Base-by-base conservation (phyloP, 2,797 vertebrate genomes). In the Chelidonichthys spinosus region DNA sequence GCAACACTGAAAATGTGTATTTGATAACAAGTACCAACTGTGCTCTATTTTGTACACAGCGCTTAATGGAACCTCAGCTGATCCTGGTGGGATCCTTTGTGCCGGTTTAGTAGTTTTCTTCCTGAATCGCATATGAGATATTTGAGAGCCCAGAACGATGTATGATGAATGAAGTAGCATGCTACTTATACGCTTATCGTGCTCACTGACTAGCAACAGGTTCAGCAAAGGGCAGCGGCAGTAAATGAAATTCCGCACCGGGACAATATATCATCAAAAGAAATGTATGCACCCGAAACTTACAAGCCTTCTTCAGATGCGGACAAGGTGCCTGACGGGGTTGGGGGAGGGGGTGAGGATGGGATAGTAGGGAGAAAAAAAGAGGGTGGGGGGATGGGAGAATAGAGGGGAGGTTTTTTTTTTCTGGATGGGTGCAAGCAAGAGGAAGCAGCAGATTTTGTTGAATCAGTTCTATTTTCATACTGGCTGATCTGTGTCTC, bases 181-280 rank as follows among this genome's bases (percentile, higher is more conserved):
- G 95, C 96, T 97, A 96, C 97, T 98, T 98, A 98, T 97, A 96
- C 95, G 96, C 97, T 98, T 97, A 98, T 98, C 96, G 95, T 97
- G 96, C 95, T 97, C 95, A 93, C 95, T 95, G 97, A 97, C 96
- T 97, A 97, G 97, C 96, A 98, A 98, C 97, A 98, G 97, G 97
- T 99, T 99, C 97, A 97, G 96, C 95, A 96, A 97, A 98, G 97
- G 98, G 96, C 97, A 97, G 93, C 94, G 91, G 94, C 95, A 96
- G 97, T 98, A 98, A 99, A 99, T 99, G 96, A 99, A 98, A 98
- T 98, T 97, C 96, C 95, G 95, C 94, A 95, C 95, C 95, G 95
- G 96, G 96, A 98, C 97, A 97, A 99, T 98, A 98, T 97, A 99
- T 99, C 98, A 99, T 97, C 96, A 96, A 94, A 95, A 95, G 95